These are phyloP conservation scores for Sinocyclocheilus anophthalmus DNA, from an alignment of 2,113 vertebrate genomes.

Conservation along the genomic window DNA sequence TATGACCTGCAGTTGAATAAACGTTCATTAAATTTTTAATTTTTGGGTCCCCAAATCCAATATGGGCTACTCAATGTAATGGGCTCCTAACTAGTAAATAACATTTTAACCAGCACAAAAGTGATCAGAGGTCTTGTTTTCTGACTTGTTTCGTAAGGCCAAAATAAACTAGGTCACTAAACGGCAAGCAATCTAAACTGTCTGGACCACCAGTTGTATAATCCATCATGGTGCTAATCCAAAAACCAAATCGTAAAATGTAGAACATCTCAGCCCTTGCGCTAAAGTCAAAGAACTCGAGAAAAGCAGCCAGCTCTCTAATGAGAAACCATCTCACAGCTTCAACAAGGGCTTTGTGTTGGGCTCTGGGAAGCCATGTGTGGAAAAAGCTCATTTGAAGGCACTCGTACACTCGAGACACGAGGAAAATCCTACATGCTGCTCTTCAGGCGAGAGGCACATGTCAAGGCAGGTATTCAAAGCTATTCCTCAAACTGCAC, in stretches of 20 bases:
- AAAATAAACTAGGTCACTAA: slow-evolving; percentile 30
- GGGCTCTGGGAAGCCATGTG: slow-evolving; percentile 10
- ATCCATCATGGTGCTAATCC: slow-evolving; percentile 36
- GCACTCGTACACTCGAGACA: slow-evolving; percentile 20
- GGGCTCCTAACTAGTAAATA: not conserved
- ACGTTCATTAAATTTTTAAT: not conserved
- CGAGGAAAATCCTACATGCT: not conserved
- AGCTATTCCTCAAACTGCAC: slow-evolving; percentile 42
- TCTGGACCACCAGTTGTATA: slow-evolving; percentile 41
- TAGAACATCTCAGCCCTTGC: not conserved
- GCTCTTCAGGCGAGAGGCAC: not conserved
- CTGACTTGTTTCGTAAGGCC: not conserved
- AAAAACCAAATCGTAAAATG: slow-evolving; percentile 22
- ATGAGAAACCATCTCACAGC: slow-evolving; percentile 30
- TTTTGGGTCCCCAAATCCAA: not conserved
- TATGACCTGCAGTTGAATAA: not conserved
- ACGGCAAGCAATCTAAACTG: slow-evolving; percentile 38
- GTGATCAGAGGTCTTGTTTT: not conserved
- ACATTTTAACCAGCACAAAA: not conserved
- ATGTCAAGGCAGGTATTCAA: slow-evolving; percentile 35
- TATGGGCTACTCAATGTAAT: not conserved
- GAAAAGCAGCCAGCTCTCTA: slow-evolving; percentile 14
- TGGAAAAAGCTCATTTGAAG: slow-evolving; percentile 10
- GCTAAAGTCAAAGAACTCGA: not conserved
- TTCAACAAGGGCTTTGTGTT: not conserved